A percentile compares a stretch with the other conserved stretches of the same genome.
Evolutionary conservation across 2,888 invertebrate genomes (phyloP).

Genomic region (Drosophila subquinaria): DNA sequence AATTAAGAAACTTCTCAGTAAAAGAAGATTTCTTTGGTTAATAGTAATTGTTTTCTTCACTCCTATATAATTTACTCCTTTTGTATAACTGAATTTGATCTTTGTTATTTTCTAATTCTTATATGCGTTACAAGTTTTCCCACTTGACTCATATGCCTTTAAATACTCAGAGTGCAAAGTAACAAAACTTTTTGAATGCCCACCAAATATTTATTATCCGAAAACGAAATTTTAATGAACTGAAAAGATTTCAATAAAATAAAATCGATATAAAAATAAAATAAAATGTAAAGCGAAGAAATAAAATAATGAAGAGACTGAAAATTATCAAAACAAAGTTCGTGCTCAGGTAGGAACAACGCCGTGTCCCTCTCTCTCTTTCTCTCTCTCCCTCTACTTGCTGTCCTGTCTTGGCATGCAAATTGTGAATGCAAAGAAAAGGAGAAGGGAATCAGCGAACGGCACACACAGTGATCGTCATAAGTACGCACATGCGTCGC

Average conservation of each 20-base stretch:
- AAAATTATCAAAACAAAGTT: constrained; percentile 68
- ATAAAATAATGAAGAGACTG: constrained; percentile 66
- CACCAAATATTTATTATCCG: constrained; percentile 83
- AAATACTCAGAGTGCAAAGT: background rate
- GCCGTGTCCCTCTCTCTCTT: background rate
- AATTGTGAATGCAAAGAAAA: constrained; percentile 39
- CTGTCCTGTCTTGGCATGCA: constrained; percentile 49
- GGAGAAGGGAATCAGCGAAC: constrained; percentile 5
- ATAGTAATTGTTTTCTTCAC: background rate
- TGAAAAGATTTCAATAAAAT: constrained; percentile 64
- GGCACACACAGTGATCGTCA: constrained; percentile 35
- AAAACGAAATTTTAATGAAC: constrained; percentile 85
- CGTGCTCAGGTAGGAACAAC: constrained; percentile 52
- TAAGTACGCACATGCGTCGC: constrained; percentile 58
- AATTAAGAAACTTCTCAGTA: background rate
- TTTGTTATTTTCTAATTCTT: background rate
- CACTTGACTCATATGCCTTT: background rate
- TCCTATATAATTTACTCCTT: too few species aligned
- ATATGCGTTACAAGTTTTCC: background rate
- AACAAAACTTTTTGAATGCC: constrained; percentile 42
- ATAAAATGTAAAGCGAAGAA: constrained; percentile 49
- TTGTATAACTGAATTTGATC: too few species aligned
- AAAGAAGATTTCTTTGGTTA: background rate
- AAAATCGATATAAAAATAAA: constrained; percentile 66
- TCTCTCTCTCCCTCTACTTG: background rate